A percentile compares a stretch with the other conserved stretches of the same genome.
phyloP scores from a whole-genome alignment of 1,140 invertebrate genomes.

The Drosophila kurseongensis region DNA sequence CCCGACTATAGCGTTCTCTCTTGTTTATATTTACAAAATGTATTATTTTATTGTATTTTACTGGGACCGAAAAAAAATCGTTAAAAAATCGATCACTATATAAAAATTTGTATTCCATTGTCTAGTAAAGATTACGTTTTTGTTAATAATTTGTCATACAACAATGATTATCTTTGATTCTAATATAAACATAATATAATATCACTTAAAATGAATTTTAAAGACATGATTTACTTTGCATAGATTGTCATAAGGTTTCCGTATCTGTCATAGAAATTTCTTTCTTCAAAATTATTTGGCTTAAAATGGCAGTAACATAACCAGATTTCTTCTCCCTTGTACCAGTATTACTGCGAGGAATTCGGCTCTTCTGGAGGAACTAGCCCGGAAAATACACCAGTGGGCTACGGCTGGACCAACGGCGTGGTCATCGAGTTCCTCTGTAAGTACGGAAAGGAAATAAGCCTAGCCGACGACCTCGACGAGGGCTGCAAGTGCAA shows the following conservation, averaged over 20 bases:
- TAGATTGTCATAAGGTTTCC: neutral
- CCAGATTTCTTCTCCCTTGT: constrained; percentile 14
- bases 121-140: too few relatives aligned
- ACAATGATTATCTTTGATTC: too few relatives aligned
- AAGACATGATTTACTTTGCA: neutral
- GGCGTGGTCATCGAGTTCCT: constrained; percentile 93
- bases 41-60: too few relatives aligned
- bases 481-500: constrained; percentile 11
- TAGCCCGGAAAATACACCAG: constrained; percentile 93
- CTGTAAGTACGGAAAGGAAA: constrained; percentile 86
- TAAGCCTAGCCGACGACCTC: constrained; percentile 47
- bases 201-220: neutral
- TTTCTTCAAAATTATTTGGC: neutral
- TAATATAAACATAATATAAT: too few relatives aligned
- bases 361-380: constrained; percentile 91
- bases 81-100: too few relatives aligned
- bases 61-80: too few relatives aligned
- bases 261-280: neutral
- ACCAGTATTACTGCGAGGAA: constrained; percentile 90
- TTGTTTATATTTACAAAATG: too few relatives aligned
- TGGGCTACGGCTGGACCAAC: constrained; percentile 97
- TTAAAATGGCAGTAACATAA: neutral
- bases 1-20: too few relatives aligned
- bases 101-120: too few relatives aligned
- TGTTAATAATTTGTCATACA: too few relatives aligned